Evolutionary conservation across 2,113 vertebrate genomes (phyloP).

Genomic region (Pteropus alecto): DNA sequence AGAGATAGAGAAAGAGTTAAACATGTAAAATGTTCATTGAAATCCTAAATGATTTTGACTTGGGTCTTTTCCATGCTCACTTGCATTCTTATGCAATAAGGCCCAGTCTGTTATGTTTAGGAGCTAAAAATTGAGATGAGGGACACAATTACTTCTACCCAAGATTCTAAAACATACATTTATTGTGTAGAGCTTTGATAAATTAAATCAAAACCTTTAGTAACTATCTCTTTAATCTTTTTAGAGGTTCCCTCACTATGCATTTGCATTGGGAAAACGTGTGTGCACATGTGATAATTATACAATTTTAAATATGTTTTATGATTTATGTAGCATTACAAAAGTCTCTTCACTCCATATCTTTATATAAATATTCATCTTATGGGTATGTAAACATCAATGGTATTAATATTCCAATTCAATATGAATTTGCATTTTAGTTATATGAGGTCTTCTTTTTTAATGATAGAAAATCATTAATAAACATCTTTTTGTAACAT

Average conservation of each 20-base stretch:
- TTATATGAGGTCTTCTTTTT: background rate
- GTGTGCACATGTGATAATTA: background rate
- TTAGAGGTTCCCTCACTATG: background rate
- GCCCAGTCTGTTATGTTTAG: background rate
- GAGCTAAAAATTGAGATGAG: background rate
- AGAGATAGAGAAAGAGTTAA: background rate
- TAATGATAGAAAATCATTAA: background rate
- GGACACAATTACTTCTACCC: accelerated
- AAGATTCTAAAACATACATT: background rate
- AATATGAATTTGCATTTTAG: background rate
- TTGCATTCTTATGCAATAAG: background rate
- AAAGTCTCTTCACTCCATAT: background rate
- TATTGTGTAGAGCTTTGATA: background rate
- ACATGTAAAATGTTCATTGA: background rate
- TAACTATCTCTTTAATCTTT: background rate
- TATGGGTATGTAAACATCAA: background rate
- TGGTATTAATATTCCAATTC: background rate
- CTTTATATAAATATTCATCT: background rate
- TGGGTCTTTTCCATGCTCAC: background rate
- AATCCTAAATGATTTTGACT: background rate
- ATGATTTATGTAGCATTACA: background rate
- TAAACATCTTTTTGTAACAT: background rate
- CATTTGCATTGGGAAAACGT: background rate
- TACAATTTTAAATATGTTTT: background rate
- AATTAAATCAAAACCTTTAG: background rate